phyloP scores from a whole-genome alignment of 2,113 vertebrate genomes.

The Hemiprocne comata region DNA sequence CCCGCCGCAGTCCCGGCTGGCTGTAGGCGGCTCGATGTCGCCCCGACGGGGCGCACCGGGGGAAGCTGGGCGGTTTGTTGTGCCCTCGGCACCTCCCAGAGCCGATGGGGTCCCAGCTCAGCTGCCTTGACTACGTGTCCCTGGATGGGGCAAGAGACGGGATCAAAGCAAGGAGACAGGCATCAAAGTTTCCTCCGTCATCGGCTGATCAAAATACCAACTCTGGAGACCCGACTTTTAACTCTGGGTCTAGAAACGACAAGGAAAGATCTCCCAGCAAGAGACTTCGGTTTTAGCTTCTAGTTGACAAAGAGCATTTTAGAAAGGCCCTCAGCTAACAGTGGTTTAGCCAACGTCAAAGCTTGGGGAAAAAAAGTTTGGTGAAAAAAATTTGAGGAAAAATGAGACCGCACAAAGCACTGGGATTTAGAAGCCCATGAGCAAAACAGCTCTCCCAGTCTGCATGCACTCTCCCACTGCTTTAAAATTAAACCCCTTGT shows the following conservation, averaged over 20 bases:
- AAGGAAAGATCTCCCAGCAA: neutral
- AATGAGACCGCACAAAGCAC: neutral
- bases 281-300: neutral
- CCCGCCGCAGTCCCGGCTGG: neutral
- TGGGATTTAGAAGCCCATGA: neutral
- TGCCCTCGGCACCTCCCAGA: neutral
- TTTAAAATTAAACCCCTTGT: neutral
- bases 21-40: neutral
- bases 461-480: neutral
- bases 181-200: slow-evolving; percentile 5
- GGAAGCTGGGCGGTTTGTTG: fast-evolving
- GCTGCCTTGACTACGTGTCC: neutral
- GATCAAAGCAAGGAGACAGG: neutral
- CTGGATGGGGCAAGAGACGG: neutral
- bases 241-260: neutral
- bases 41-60: neutral
- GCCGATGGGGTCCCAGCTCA: neutral
- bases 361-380: neutral
- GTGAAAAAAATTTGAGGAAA: neutral
- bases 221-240: neutral
- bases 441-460: neutral
- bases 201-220: neutral
- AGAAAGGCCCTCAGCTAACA: neutral
- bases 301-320: slow-evolving; percentile 10
- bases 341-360: neutral